Evolutionary conservation across 2,113 vertebrate genomes (phyloP), one percentile per base, ranked within the genome.

Genomic region (Coryphaenoides rupestris): DNA sequence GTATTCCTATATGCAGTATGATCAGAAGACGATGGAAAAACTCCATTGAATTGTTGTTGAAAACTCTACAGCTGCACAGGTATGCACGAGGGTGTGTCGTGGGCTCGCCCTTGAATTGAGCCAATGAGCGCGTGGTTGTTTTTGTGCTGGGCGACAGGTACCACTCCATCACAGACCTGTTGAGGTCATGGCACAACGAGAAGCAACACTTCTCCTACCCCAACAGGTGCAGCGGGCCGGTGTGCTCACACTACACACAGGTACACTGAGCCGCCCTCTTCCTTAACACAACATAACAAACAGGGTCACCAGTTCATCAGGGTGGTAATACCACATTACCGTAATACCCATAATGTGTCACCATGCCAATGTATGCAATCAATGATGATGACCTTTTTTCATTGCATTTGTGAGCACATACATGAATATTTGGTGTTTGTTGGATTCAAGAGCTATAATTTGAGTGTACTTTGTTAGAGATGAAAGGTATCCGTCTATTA

Each of bases 201-300:
- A 92, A 84, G 77, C 85, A 83, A 15, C 86, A 91, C 55, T 95
- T 93, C 83, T 91, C 86, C 58, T 95, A 91, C 67, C 94, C 95
- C 7, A 89, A 82, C 87, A 89, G 73, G 60, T 96, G 94, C 81
- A 89, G 68, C 0, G 86, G 93, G 13, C 82, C 93, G 0, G 91
- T 94, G 47, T 96, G 94, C 82, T 91, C 91, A 65, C 94, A 96
- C 83, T 95, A 96, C 58, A 98, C 94, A 0, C 94, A 96, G 94
- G 94, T 95, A 84, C 15, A 19, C 53, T n/a, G n/a, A 55, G 5
- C 53, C 19, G 4, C 19, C 10, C 19, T 21, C 19, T 13, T 19
- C 19, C 9, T n/a, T 4, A 54, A 50, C 4, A 14, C 47, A 50
- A n/a, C n/a, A n/a, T n/a, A n/a, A n/a, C 14, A 50, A 15, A 50